Conservation (phyloP, 2,888 invertebrate species). For the Cybosia mesomella region DNA sequence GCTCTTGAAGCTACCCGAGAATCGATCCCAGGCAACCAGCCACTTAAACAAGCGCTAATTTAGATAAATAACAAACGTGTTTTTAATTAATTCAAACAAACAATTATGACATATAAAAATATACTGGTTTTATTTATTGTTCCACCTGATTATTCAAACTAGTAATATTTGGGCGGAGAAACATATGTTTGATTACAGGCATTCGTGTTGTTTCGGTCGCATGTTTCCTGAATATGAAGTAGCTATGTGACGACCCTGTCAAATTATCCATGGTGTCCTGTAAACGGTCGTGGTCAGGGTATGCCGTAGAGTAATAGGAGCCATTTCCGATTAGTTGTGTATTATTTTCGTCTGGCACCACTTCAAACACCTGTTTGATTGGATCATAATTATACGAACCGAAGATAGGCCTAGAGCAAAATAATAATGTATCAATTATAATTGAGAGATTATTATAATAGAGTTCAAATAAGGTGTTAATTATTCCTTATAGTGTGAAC, state of each 20-base stretch:
- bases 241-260: neutral
- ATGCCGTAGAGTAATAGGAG: neutral
- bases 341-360: neutral
- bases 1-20: no score
- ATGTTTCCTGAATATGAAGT: conserved; percentile 17
- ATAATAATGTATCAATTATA: neutral
- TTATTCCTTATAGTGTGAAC: no score
- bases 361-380: conserved; percentile 36
- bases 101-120: no score
- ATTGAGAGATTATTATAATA: no score
- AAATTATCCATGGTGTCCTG: neutral
- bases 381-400: conserved; percentile 56
- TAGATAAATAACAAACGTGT: no score
- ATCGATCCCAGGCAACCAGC: no score
- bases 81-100: no score
- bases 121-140: neutral
- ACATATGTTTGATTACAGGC: neutral
- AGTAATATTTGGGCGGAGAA: neutral
- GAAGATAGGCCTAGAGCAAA: conserved; percentile 48
- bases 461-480: no score
- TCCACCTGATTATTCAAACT: neutral
- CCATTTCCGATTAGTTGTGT: conserved; percentile 7
- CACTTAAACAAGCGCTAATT: no score
- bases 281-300: neutral
- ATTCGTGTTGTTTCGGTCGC: neutral